Evolutionary conservation across 1,140 invertebrate species (phyloP).

Genomic region (Mercenaria mercenaria): DNA sequence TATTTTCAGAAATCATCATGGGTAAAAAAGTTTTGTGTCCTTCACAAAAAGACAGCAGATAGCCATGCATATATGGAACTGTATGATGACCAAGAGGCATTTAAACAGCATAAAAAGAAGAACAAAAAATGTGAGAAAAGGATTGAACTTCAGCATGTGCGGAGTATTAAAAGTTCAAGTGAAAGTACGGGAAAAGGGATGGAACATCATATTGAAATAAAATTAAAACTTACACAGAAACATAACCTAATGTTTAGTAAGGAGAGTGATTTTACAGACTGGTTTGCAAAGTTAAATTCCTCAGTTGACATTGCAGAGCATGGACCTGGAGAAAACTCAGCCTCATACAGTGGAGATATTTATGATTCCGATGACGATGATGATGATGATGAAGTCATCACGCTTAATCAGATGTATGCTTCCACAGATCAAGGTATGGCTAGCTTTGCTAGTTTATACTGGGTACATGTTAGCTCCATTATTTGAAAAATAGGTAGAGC

Average conservation of each 20-base stretch:
- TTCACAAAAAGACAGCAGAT: constrained; percentile 24
- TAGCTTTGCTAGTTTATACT: too few relatives aligned
- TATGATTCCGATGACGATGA: neutral
- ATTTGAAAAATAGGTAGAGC: neutral
- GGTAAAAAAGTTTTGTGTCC: constrained; percentile 27
- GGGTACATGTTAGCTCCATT: neutral
- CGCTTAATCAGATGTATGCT: constrained; percentile 55
- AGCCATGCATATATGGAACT: constrained; percentile 38
- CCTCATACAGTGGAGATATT: neutral
- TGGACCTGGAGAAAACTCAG: neutral
- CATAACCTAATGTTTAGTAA: constrained; percentile 5
- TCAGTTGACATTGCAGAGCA: neutral
- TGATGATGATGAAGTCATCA: constrained; percentile 52
- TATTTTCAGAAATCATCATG: constrained; percentile 55
- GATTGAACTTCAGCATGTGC: constrained; percentile 42
- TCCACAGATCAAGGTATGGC: constrained; percentile 25
- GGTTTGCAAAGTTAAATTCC: constrained; percentile 14
- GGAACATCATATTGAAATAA: constrained; percentile 51
- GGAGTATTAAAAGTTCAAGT: constrained; percentile 27
- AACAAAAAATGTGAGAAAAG: constrained; percentile 43
- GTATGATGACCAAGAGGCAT: constrained; percentile 29
- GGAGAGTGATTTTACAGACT: constrained; percentile 26
- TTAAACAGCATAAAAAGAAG: constrained; percentile 9
- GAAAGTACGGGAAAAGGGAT: constrained; percentile 10
- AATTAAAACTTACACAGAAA: neutral